A percentile compares a stretch with the other conserved stretches of the same genome.
phyloP scores from a whole-genome alignment of 1,140 invertebrate genomes.

The Drosophila bocki region DNA sequence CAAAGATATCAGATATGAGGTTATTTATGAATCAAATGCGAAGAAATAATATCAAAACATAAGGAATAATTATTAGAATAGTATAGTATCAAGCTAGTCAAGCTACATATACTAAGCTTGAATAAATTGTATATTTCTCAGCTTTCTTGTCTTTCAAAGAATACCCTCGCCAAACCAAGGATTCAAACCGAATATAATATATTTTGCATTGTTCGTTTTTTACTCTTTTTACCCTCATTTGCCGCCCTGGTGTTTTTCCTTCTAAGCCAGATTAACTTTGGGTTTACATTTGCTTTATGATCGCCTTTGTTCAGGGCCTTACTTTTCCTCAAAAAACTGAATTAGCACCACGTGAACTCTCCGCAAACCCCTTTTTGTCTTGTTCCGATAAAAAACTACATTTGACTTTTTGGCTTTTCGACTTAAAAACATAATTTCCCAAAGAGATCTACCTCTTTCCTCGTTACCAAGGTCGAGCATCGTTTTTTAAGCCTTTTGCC shows the following conservation, averaged over 20 bases:
- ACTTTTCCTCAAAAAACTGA: constrained; percentile 13
- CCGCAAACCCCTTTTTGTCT: constrained; percentile 25
- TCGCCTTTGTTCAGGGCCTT: neutral
- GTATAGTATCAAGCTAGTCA: neutral
- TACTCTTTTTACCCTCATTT: neutral
- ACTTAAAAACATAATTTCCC: constrained; percentile 42
- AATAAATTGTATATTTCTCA: too few relatives aligned
- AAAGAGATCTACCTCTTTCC: constrained; percentile 3
- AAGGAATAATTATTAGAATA: neutral
- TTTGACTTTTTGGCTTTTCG: constrained; percentile 81
- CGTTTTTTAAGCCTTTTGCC: constrained; percentile 73
- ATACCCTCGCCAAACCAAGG: too few relatives aligned
- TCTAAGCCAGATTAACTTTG: constrained; percentile 60
- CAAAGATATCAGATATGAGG: neutral
- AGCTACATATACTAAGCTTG: too few relatives aligned
- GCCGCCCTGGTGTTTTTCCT: constrained; percentile 10
- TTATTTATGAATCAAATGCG: neutral
- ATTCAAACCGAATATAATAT: neutral
- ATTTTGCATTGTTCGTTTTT: neutral
- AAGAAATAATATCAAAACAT: neutral
- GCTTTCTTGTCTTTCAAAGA: too few relatives aligned
- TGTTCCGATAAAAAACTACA: constrained; percentile 38
- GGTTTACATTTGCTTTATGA: constrained; percentile 40
- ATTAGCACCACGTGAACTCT: constrained; percentile 27
- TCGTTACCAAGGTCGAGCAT: constrained; percentile 48